Conservation (phyloP, 2,888 invertebrate species). For the Lepidocyrtoides sp. region DNA sequence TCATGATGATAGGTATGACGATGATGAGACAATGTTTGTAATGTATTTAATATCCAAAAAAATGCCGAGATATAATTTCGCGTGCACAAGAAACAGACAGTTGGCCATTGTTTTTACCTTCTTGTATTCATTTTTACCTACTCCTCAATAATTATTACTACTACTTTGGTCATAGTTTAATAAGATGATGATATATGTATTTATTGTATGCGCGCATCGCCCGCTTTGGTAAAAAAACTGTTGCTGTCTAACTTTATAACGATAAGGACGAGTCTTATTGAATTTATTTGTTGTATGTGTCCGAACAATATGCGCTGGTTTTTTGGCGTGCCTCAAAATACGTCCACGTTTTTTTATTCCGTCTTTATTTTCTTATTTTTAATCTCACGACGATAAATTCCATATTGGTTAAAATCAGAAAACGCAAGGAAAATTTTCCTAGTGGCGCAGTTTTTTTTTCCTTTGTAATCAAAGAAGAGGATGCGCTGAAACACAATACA, state of each 20-base stretch:
- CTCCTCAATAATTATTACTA: slow-evolving; percentile 3
- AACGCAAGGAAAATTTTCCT: slow-evolving; percentile 7
- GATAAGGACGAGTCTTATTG: slow-evolving; percentile 7
- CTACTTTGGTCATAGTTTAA: slow-evolving; percentile 50
- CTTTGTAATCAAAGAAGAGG: slow-evolving; percentile 27
- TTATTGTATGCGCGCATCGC: background rate
- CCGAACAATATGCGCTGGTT: slow-evolving; percentile 36
- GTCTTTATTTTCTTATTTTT: slow-evolving; percentile 16
- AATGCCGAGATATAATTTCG: background rate
- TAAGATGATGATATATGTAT: slow-evolving; percentile 33
- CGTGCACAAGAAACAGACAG: background rate
- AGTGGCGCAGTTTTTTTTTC: background rate
- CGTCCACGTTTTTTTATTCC: slow-evolving; percentile 25
- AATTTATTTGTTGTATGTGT: background rate
- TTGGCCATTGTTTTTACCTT: slow-evolving; percentile 18
- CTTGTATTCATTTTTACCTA: background rate
- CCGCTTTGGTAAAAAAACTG: slow-evolving; percentile 31
- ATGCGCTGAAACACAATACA: slow-evolving; percentile 23
- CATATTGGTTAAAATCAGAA: slow-evolving; percentile 47
- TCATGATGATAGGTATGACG: background rate
- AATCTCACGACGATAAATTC: slow-evolving; percentile 53
- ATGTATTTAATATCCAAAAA: slow-evolving; percentile 29
- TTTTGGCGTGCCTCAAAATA: slow-evolving; percentile 64
- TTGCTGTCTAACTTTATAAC: background rate
- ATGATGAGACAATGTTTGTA: slow-evolving; percentile 16